Percentiles rank a stretch among this genome's conserved stretches.
phyloP scores from a whole-genome alignment of 35 echinoderm and acorn worm genomes.

The Diadema setosum region DNA sequence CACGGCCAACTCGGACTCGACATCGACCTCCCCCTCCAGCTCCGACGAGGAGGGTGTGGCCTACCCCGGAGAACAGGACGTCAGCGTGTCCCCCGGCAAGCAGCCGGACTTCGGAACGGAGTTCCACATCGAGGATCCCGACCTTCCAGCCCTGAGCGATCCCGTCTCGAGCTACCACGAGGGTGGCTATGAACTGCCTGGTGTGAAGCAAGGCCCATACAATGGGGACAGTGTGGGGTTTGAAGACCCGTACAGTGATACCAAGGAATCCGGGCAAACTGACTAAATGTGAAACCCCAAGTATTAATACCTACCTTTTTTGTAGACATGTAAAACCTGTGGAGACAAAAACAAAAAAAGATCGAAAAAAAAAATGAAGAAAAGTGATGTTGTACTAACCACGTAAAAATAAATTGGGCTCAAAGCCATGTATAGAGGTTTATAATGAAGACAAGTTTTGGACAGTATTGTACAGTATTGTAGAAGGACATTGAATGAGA shows the following conservation, averaged over 20 bases:
- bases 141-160: constrained; percentile 15
- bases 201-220: constrained; percentile 38
- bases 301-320: not conserved
- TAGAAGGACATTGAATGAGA: not conserved
- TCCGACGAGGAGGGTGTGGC: constrained; percentile 34
- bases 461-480: constrained; percentile 29
- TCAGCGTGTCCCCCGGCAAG: constrained; percentile 52
- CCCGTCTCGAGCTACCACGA: constrained; percentile 67
- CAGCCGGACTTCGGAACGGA: constrained; percentile 1
- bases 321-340: not conserved
- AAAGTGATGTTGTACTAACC: constrained; percentile 23
- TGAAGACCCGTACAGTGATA: not conserved
- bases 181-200: constrained; percentile 80
- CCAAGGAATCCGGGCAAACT: not conserved
- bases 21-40: constrained; percentile 28
- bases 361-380: not conserved
- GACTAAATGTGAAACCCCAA: constrained; percentile 2
- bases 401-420: constrained; percentile 18
- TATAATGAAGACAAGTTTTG: constrained; percentile 5
- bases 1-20: constrained; percentile 32
- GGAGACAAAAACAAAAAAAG: not conserved
- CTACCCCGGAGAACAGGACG: constrained; percentile 41
- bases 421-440: constrained; percentile 25
- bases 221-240: constrained; percentile 45
- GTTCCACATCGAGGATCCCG: constrained; percentile 1